Evolutionary conservation across 2,113 vertebrate genomes (phyloP).

Genomic region (Tupaia chinensis): DNA sequence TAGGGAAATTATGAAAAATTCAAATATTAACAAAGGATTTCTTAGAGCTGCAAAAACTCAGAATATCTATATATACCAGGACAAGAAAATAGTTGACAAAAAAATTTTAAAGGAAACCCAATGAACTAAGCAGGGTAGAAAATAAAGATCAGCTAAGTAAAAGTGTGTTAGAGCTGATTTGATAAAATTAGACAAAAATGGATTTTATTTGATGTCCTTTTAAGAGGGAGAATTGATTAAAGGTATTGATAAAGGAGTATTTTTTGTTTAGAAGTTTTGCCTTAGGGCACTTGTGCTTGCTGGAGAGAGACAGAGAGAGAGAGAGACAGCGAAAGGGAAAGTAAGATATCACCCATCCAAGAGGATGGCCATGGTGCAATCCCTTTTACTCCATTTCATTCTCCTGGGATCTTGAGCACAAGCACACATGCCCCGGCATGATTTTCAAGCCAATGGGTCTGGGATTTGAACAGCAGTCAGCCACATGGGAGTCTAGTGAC

Average conservation of each 20-base stretch:
- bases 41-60: background rate
- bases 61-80: background rate
- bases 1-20: background rate
- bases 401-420: no score
- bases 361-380: no score
- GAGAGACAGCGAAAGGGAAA: no score
- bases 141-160: background rate
- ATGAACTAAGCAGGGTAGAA: background rate
- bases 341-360: no score
- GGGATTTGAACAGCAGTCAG: no score
- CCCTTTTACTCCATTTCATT: no score
- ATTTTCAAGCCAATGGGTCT: no score
- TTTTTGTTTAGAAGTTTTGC: background rate
- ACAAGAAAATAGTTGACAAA: background rate
- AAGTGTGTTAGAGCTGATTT: background rate
- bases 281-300: no score
- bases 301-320: no score
- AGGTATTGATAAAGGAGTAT: background rate
- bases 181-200: conserved; percentile 48
- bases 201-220: conserved; percentile 3
- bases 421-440: no score
- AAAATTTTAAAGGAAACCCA: background rate
- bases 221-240: background rate
- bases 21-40: background rate
- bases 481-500: no score